A percentile compares a stretch with the other conserved stretches of the same genome.
These are phyloP conservation scores for Stigmatopora nigra DNA, from an alignment of 2,113 vertebrate genomes.

Conservation along the genomic window DNA sequence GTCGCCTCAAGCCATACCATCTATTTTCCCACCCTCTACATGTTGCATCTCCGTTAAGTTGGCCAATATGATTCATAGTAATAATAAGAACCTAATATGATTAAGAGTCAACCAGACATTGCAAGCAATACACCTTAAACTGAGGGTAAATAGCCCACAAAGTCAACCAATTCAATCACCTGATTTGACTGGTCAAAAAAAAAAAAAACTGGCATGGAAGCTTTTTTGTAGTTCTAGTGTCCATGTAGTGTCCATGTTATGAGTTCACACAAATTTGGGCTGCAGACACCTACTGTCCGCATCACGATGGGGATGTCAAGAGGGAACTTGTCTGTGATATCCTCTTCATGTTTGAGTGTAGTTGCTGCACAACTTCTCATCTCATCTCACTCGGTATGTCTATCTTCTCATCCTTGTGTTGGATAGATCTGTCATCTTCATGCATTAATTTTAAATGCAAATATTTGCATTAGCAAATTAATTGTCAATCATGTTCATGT, in stretches of 20 bases:
- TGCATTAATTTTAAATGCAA: neutral
- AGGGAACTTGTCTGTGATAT: neutral
- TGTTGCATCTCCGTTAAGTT: slow-evolving; percentile 14
- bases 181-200: neutral
- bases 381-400: neutral
- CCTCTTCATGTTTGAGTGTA: neutral
- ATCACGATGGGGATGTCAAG: neutral
- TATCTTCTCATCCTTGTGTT: neutral
- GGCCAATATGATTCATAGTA: neutral
- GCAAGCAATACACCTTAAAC: slow-evolving; percentile 1
- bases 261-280: neutral
- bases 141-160: neutral
- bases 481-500: neutral
- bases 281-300: neutral
- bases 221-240: neutral
- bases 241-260: no score
- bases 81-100: neutral
- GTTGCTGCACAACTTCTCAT: neutral
- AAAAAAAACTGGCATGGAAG: no score
- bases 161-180: neutral
- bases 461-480: neutral
- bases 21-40: slow-evolving; percentile 20
- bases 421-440: neutral
- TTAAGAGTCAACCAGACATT: neutral
- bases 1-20: slow-evolving; percentile 28